Percentiles rank a stretch among this genome's conserved stretches.
Evolutionary conservation across 2,888 invertebrate genomes (phyloP).

Genomic region (Tridacna crocea): DNA sequence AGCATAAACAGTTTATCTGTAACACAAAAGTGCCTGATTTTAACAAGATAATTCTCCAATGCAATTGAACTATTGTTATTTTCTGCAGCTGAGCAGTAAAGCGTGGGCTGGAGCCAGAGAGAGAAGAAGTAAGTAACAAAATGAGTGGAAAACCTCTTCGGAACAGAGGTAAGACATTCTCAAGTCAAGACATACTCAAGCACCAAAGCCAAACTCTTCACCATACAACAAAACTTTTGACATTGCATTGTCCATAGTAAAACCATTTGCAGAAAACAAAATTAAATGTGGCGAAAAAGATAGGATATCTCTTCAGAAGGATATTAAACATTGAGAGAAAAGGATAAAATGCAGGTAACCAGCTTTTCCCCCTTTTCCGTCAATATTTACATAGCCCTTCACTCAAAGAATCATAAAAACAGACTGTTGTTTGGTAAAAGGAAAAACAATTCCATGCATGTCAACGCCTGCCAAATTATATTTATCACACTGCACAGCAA

Average conservation of each 20-base stretch:
- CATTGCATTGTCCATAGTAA: neutral
- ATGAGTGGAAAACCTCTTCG: neutral
- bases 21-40: neutral
- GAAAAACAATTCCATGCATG: conserved; percentile 15
- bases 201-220: neutral
- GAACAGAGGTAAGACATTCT: conserved; percentile 1
- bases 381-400: neutral
- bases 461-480: conserved; percentile 18
- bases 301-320: neutral
- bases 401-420: neutral
- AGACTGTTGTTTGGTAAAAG: neutral
- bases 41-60: neutral
- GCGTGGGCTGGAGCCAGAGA: conserved; percentile 10
- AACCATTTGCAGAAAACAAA: neutral
- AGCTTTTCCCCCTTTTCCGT: neutral
- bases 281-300: neutral
- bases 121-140: conserved; percentile 6
- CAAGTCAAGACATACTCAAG: neutral
- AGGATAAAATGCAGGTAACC: neutral
- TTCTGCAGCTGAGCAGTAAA: neutral
- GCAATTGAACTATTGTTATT: conserved; percentile 13
- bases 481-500: conserved; percentile 21
- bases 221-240: neutral
- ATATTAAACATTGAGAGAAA: neutral
- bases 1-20: neutral